These are phyloP conservation scores for Cryptocephalus primarius DNA, from an alignment of 2,888 invertebrate species.

Conservation along the genomic window DNA sequence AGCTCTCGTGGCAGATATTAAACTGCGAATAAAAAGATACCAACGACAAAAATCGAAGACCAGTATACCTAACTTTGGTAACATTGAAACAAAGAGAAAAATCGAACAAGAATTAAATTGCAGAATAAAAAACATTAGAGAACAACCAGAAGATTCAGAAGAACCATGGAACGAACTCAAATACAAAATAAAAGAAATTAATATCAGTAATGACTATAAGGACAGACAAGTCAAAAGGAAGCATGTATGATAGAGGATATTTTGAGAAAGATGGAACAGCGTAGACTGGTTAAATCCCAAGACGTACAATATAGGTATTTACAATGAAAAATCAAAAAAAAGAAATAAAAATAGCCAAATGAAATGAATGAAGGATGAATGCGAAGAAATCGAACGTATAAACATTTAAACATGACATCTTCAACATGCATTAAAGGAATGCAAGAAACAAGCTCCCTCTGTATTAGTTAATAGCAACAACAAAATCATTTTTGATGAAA, in stretches of 20 bases:
- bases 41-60: conserved; percentile 1
- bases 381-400: not conserved
- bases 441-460: not conserved
- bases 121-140: conserved; percentile 1
- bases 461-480: not conserved
- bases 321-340: too few relatives aligned
- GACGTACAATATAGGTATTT: too few relatives aligned
- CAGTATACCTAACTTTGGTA: conserved; percentile 1
- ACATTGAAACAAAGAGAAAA: conserved; percentile 1
- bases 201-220: too few relatives aligned
- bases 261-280: too few relatives aligned
- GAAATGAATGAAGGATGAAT: not conserved
- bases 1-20: not conserved
- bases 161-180: too few relatives aligned
- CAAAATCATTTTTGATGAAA: not conserved
- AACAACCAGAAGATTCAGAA: not conserved
- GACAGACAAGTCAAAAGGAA: too few relatives aligned
- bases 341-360: too few relatives aligned
- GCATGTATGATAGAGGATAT: too few relatives aligned
- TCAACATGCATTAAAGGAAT: too few relatives aligned
- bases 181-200: not conserved
- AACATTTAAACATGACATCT: too few relatives aligned
- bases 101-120: conserved; percentile 1
- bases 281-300: too few relatives aligned
- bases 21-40: not conserved